These are phyloP conservation scores for Dione vanillae DNA, from an alignment of 2,888 invertebrate genomes.

Conservation along the genomic window DNA sequence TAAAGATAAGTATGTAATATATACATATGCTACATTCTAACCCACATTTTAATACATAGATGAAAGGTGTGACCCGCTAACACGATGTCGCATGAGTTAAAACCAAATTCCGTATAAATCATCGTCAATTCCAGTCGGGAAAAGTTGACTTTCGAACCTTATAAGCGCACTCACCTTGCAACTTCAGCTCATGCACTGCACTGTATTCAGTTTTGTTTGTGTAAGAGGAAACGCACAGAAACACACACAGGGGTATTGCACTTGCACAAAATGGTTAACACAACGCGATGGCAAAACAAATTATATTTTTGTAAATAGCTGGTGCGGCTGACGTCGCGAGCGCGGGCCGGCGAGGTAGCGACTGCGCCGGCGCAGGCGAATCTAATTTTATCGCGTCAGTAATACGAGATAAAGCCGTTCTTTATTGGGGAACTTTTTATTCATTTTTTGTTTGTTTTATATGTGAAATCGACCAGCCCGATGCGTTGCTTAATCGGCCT, in stretches of 20 bases:
- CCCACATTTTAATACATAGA: conserved; percentile 33
- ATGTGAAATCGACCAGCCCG: conserved; percentile 54
- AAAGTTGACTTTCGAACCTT: conserved; percentile 55
- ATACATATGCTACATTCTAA: conserved; percentile 15
- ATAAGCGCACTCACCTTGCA: conserved; percentile 62
- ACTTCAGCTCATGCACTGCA: conserved; percentile 62
- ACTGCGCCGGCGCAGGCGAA: conserved; percentile 59
- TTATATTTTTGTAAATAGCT: conserved; percentile 55
- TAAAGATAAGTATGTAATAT: conserved; percentile 19
- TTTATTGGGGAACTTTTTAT: conserved; percentile 73
- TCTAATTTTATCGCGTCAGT: conserved; percentile 82
- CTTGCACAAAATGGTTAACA: conserved; percentile 69
- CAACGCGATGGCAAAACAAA: conserved; percentile 60
- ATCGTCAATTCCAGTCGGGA: conserved; percentile 46
- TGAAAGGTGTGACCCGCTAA: conserved; percentile 46
- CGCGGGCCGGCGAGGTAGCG: conserved; percentile 56
- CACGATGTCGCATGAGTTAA: conserved; percentile 43
- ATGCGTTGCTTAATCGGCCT: conserved; percentile 43
- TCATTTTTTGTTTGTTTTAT: conserved; percentile 64
- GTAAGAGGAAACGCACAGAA: conserved; percentile 54
- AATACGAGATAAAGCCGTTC: conserved; percentile 82
- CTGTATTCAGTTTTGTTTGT: conserved; percentile 53
- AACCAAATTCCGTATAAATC: conserved; percentile 47
- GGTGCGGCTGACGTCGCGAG: conserved; percentile 57
- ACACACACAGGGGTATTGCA: conserved; percentile 60